phyloP scores from a whole-genome alignment of 2,797 vertebrate genomes.

The Chiroxiphia lanceolata region DNA sequence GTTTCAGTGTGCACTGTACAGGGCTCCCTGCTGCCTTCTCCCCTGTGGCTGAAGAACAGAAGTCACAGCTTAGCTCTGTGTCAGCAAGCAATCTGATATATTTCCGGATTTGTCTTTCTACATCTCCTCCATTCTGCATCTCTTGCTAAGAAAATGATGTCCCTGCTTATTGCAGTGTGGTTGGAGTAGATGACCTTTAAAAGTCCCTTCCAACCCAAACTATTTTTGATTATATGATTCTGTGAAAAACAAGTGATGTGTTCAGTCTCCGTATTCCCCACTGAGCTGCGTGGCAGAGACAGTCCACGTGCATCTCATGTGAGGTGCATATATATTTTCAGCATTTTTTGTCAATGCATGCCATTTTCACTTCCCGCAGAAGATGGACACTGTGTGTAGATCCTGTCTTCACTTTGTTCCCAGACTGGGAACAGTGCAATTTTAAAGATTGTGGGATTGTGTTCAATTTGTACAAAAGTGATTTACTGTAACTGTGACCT shows the following conservation, averaged over 20 bases:
- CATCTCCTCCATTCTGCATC: background rate
- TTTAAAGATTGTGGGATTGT: background rate
- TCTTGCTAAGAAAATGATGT: background rate
- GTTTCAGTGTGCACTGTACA: background rate
- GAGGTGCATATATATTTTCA: background rate
- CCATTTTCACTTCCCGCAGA: background rate
- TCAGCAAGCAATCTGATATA: background rate
- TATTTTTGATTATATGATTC: background rate
- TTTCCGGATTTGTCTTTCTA: background rate
- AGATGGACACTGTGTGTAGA: background rate
- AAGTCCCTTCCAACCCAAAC: background rate
- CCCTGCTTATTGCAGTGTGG: background rate
- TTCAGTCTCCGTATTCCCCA: background rate
- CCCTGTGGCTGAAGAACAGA: background rate
- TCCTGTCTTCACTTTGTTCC: background rate
- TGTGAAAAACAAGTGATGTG: background rate
- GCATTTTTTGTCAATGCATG: background rate
- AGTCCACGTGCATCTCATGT: accelerated
- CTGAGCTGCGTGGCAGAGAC: background rate
- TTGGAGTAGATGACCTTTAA: background rate
- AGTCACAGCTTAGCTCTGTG: background rate
- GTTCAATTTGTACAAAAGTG: slow-evolving; percentile 33
- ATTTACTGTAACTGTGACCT: slow-evolving; percentile 54
- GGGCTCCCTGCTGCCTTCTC: background rate
- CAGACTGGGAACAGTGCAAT: background rate